Evolutionary conservation across 2,797 vertebrate genomes (phyloP).

Genomic region (Pipistrellus kuhlii): DNA sequence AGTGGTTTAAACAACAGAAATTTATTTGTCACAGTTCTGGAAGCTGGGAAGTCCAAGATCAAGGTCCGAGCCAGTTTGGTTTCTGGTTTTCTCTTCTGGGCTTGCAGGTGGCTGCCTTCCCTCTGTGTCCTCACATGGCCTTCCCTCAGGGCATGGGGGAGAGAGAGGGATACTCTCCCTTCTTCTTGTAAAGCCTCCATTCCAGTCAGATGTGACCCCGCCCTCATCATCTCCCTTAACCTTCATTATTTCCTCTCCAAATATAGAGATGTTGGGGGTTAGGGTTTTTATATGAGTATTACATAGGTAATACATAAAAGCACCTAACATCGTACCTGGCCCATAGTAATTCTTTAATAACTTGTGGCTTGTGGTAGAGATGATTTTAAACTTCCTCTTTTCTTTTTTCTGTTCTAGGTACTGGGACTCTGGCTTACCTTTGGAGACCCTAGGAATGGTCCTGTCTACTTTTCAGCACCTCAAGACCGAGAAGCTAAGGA

Average conservation of each 20-base stretch:
- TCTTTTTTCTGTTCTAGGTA: slow-evolving; percentile 79
- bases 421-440: slow-evolving; percentile 13
- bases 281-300: not conserved
- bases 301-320: not conserved
- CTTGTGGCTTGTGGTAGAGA: not conserved
- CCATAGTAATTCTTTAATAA: not conserved
- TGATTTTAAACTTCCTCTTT: not conserved
- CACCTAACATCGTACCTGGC: not conserved
- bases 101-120: not conserved
- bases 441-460: slow-evolving; percentile 74
- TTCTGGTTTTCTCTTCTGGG: not conserved
- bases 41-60: not conserved
- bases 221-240: not conserved
- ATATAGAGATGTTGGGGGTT: not conserved
- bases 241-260: not conserved
- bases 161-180: not conserved
- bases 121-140: not conserved
- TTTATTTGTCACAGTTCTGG: not conserved
- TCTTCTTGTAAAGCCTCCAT: not conserved
- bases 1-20: not conserved
- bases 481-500: slow-evolving; percentile 64
- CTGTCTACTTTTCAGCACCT: slow-evolving; percentile 45
- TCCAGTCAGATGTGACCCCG: not conserved
- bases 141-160: not conserved
- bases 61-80: not conserved